Percentiles rank a stretch among this genome's conserved stretches.
Conservation (phyloP, 2,113 vertebrate genomes). For the Pholis gunnellus region DNA sequence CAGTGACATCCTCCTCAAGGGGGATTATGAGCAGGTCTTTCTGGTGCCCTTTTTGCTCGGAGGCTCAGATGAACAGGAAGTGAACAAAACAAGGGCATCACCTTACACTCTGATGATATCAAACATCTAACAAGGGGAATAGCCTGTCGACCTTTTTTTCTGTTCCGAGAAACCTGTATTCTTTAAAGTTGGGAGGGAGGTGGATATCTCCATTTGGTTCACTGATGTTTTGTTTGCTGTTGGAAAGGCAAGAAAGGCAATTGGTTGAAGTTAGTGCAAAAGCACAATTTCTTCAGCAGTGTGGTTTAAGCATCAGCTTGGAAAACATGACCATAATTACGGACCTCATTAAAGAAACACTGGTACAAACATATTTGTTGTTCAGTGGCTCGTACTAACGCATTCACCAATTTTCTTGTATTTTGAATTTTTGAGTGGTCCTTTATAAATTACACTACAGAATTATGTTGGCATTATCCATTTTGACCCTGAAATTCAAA, state of each 20-base stretch:
- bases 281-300: neutral
- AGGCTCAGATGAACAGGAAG: neutral
- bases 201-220: neutral
- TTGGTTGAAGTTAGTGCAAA: neutral
- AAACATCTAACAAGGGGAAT: neutral
- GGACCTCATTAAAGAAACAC: neutral
- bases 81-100: slow-evolving; percentile 3
- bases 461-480: neutral
- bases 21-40: slow-evolving; percentile 21
- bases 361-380: neutral
- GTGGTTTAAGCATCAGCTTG: neutral
- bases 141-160: neutral
- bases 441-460: neutral
- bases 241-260: neutral
- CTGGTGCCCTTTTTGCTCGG: neutral
- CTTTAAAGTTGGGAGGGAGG: neutral
- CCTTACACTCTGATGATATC: slow-evolving; percentile 15
- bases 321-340: slow-evolving; percentile 15
- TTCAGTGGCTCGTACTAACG: neutral
- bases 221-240: neutral
- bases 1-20: slow-evolving; percentile 1
- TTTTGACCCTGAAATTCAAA: neutral
- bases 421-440: neutral
- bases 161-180: neutral
- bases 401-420: neutral